These are phyloP conservation scores for Agrilus cyanescens DNA, from an alignment of 2,888 invertebrate genomes.

Conservation along the genomic window DNA sequence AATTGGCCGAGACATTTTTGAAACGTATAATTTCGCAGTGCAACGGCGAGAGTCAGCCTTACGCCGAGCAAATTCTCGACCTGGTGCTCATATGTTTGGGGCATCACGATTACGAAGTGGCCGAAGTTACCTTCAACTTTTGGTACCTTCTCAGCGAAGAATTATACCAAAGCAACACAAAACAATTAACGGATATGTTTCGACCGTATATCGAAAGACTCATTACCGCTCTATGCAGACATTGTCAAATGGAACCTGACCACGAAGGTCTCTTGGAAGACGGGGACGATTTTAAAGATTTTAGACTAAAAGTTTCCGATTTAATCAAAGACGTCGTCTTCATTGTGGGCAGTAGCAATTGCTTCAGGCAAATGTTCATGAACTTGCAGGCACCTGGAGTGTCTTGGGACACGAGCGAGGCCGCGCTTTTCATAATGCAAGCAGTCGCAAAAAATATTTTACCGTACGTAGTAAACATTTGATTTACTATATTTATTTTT, in stretches of 20 bases:
- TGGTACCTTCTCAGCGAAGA: slow-evolving; percentile 96
- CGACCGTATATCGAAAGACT: slow-evolving; percentile 83
- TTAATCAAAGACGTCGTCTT: slow-evolving; percentile 94
- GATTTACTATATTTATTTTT: too few relatives aligned
- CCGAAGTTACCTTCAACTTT: slow-evolving; percentile 85
- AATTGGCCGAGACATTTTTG: slow-evolving; percentile 82
- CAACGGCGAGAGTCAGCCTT: slow-evolving; percentile 52
- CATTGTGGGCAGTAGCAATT: slow-evolving; percentile 84
- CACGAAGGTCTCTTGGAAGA: slow-evolving; percentile 77
- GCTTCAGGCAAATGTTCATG: slow-evolving; percentile 83
- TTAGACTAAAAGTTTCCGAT: slow-evolving; percentile 79
- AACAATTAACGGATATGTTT: slow-evolving; percentile 69
- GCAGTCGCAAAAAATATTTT: slow-evolving; percentile 88
- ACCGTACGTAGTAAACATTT: slow-evolving; percentile 55
- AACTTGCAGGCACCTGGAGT: slow-evolving; percentile 58
- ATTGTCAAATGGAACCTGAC: slow-evolving; percentile 94
- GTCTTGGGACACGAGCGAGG: slow-evolving; percentile 89
- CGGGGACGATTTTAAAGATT: slow-evolving; percentile 73
- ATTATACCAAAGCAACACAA: slow-evolving; percentile 77
- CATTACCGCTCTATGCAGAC: slow-evolving; percentile 76
- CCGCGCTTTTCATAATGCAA: slow-evolving; percentile 90
- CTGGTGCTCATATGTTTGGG: slow-evolving; percentile 84
- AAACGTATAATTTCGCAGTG: slow-evolving; percentile 63
- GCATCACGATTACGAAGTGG: slow-evolving; percentile 95
- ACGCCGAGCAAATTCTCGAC: slow-evolving; percentile 75